Conservation (phyloP, 2,797 vertebrate genomes). For the Gymnothorax javanicus region DNA sequence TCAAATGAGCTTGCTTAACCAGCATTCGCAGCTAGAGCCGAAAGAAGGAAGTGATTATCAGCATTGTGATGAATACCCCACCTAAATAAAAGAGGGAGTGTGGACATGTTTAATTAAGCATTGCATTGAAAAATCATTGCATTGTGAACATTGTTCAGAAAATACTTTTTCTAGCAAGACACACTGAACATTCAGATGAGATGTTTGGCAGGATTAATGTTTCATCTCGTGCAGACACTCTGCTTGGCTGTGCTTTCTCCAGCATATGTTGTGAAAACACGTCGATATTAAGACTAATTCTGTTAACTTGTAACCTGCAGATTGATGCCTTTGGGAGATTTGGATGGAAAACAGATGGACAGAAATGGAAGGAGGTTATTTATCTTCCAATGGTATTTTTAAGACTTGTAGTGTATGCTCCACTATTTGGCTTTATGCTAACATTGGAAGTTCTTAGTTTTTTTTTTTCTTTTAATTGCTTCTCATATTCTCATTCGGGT, state of each 20-base stretch:
- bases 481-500: neutral
- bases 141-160: neutral
- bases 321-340: neutral
- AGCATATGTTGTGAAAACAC: constrained; percentile 1
- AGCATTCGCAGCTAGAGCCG: neutral
- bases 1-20: neutral
- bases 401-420: neutral
- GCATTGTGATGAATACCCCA: neutral
- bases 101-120: constrained; percentile 5
- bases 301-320: neutral
- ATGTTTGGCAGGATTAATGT: neutral
- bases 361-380: neutral
- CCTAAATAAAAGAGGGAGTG: neutral
- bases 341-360: neutral
- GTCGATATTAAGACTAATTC: constrained; percentile 4
- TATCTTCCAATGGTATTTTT: neutral
- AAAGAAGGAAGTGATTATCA: neutral
- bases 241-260: neutral
- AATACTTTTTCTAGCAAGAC: neutral
- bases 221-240: neutral
- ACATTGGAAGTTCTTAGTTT: neutral
- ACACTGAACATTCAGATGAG: neutral
- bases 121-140: neutral
- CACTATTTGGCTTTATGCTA: neutral
- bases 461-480: neutral